These are phyloP conservation scores for Threskiornis aethiopicus DNA, from an alignment of 2,797 vertebrate species.

Conservation along the genomic window DNA sequence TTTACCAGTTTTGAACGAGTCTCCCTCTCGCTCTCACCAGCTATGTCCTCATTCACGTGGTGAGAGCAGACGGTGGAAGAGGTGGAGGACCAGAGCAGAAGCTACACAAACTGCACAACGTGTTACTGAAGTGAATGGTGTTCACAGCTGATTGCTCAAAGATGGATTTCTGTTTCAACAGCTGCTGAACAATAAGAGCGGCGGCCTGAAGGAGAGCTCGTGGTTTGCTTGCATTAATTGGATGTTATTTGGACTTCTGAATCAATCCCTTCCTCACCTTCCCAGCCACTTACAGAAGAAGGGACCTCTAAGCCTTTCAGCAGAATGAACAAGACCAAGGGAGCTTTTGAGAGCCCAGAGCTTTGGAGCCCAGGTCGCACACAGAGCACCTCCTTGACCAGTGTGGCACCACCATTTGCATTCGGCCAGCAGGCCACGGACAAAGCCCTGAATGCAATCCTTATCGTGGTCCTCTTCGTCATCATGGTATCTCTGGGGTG, in stretches of 20 bases:
- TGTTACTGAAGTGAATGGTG: neutral
- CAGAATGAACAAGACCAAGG: neutral
- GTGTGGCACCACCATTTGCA: constrained; percentile 9
- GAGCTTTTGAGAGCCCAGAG: neutral
- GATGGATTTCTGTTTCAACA: neutral
- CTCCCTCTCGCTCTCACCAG: neutral
- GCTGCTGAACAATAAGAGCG: neutral
- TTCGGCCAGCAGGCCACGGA: constrained; percentile 49
- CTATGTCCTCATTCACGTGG: rapidly evolving
- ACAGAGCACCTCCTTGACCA: neutral
- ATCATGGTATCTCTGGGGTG: constrained; percentile 84
- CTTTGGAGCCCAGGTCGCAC: neutral
- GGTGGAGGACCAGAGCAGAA: neutral
- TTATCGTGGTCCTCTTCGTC: constrained; percentile 71
- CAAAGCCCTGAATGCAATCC: constrained; percentile 62
- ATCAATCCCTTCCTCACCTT: neutral
- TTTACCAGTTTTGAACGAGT: neutral
- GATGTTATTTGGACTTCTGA: neutral
- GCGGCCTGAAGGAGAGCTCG: neutral
- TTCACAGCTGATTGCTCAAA: neutral
- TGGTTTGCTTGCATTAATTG: neutral
- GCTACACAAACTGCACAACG: neutral
- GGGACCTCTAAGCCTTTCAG: neutral
- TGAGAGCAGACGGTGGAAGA: neutral
- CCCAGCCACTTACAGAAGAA: neutral